Evolutionary conservation across 2,113 vertebrate genomes (phyloP), one percentile per base, ranked within the genome.

Genomic region (Colossoma macropomum): DNA sequence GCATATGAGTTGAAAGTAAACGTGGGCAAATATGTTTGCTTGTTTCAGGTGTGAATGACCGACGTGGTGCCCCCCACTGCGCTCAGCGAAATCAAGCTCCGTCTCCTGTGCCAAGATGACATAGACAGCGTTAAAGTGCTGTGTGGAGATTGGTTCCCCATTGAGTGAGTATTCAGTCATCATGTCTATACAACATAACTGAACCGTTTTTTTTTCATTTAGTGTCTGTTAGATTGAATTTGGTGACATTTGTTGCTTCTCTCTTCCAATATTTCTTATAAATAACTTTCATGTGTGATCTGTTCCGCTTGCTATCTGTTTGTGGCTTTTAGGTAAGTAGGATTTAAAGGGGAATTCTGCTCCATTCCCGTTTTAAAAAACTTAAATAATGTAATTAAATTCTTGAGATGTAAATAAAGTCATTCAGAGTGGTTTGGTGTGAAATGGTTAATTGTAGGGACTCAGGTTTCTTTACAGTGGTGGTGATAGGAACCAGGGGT

Each of bases 21-120:
- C 3, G 3, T 38, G 34, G 16, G 27, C 25, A 28, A 41, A 54
- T 54, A 2, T 32, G 16, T 21, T 25, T 15, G 56, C 19, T 85
- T 30, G 41, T 70, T 84, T 69, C 93, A 99, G 98, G 97, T 85
- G 96, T 99, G 98, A 97, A 99, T 99, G 98, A 99, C 97, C 96
- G 97, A 98, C 95, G 96, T 96, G 91, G 96, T 97, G 93, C 93
- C 96, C 68, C 95, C 96, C 93, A 93, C 95, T 86, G 96, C 97
- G 86, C 96, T 98, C 89, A 96, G 95, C 48, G 96, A 99, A 95
- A 95, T 99, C 91, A 95, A 96, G 91, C 96, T 99, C 91, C 97
- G 98, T 87, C 97, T 99, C 77, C 96, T 99, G 78, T 98, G 97
- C 94, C 98, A 97, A 88, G 95, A 99, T 98, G 98, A 99, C 98